Percentiles rank a stretch among this genome's conserved stretches.
phyloP scores from a whole-genome alignment of 2,797 vertebrate species.

The Alcedo atthis region DNA sequence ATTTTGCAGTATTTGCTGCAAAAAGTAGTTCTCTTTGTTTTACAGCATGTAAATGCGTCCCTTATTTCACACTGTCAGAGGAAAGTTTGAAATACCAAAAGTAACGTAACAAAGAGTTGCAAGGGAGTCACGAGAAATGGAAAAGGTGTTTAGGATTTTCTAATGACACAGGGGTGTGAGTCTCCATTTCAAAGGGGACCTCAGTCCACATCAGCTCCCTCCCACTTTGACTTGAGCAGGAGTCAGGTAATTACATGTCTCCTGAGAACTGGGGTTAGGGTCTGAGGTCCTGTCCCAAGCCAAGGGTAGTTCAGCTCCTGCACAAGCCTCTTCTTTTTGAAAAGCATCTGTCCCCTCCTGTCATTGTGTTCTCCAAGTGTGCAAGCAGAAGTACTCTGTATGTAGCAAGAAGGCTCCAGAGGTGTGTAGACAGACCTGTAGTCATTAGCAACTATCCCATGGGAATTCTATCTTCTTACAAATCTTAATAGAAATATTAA shows the following conservation, averaged over 20 bases:
- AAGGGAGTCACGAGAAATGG: not conserved
- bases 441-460: not conserved
- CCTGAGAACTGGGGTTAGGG: not conserved
- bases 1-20: not conserved
- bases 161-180: accelerated
- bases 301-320: not conserved
- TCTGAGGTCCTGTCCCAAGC: not conserved
- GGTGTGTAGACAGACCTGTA: not conserved
- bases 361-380: not conserved
- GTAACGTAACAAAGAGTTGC: not conserved
- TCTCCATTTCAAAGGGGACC: not conserved
- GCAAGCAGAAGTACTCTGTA: not conserved
- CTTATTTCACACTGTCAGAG: not conserved
- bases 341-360: not conserved
- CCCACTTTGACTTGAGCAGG: not conserved
- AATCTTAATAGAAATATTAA: not conserved
- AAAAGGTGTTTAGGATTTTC: not conserved
- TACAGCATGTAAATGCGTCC: not conserved
- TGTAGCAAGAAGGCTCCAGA: not conserved
- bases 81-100: not conserved
- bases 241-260: not conserved
- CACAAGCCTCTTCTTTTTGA: not conserved
- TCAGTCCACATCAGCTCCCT: not conserved
- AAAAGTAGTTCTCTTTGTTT: not conserved
- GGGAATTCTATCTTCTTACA: not conserved